These are phyloP conservation scores for Apodemus sylvaticus DNA, from an alignment of 2,113 vertebrate genomes.

Conservation along the genomic window DNA sequence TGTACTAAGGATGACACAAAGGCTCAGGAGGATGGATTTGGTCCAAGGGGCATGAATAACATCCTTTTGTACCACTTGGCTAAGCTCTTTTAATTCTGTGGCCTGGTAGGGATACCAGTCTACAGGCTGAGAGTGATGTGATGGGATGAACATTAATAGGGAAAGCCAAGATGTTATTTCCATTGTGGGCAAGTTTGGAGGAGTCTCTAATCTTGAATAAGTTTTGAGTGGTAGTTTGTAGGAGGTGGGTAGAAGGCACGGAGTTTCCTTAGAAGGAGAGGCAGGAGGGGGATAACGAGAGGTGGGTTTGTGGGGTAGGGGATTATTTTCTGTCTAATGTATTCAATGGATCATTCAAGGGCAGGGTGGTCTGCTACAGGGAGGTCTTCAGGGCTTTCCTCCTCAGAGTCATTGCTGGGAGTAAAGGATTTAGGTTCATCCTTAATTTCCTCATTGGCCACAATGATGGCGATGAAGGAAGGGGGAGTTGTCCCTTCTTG, in stretches of 20 bases:
- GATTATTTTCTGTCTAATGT: not conserved
- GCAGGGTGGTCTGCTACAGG: not conserved
- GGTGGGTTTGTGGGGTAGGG: not conserved
- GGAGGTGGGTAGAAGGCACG: not conserved
- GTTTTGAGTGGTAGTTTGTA: not conserved
- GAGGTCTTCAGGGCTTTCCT: not conserved
- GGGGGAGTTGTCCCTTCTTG: not conserved
- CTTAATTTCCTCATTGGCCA: not conserved
- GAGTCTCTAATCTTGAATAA: not conserved
- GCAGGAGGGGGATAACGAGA: not conserved
- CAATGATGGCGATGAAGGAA: not conserved
- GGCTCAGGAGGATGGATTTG: not conserved
- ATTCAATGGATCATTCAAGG: not conserved
- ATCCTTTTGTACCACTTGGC: not conserved
- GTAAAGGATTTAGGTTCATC: not conserved
- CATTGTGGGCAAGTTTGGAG: not conserved
- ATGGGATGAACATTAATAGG: not conserved
- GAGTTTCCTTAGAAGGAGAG: not conserved
- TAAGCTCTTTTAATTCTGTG: not conserved
- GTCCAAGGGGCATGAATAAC: not conserved
- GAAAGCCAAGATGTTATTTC: not conserved
- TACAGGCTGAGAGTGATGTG: not conserved
- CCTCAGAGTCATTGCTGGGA: not conserved
- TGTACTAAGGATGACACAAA: not conserved
- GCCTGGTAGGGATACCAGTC: not conserved